phyloP scores from a whole-genome alignment of 2,888 invertebrate species.

The Thelaira solivaga region DNA sequence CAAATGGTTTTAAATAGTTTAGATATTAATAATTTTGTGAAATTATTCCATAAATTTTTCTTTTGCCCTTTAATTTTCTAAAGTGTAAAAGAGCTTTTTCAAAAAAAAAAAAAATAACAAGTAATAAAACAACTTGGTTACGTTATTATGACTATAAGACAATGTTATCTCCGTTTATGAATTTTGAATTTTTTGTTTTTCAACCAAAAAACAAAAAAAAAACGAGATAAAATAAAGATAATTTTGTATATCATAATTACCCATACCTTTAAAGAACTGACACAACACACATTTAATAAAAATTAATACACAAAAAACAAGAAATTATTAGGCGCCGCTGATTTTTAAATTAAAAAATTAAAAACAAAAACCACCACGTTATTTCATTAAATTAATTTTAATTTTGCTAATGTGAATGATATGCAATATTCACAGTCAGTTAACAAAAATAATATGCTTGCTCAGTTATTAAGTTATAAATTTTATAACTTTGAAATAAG shows the following conservation, averaged over 20 bases:
- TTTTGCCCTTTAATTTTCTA: too few species aligned
- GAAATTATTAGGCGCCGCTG: conserved; percentile 27
- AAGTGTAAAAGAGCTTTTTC: too few species aligned
- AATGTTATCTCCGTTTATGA: conserved; percentile 37
- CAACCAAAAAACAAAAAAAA: background rate
- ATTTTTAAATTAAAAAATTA: background rate
- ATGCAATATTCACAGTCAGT: too few species aligned
- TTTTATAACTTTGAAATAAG: conserved; percentile 10
- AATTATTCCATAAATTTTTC: too few species aligned
- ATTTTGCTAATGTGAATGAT: too few species aligned
- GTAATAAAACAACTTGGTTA: background rate
- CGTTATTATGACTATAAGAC: conserved; percentile 38
- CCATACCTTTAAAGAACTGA: background rate
- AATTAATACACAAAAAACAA: background rate
- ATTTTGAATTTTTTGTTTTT: conserved; percentile 20
- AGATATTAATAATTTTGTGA: too few species aligned
- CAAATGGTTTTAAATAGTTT: too few species aligned
- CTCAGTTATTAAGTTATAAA: background rate
- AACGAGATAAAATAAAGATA: conserved; percentile 48
- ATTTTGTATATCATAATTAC: conserved; percentile 19
- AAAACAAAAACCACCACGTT: too few species aligned
- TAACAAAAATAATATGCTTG: too few species aligned
- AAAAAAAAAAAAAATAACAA: background rate
- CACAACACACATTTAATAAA: background rate
- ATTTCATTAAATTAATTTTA: too few species aligned